phyloP scores from a whole-genome alignment of 2,888 invertebrate genomes.

The Acanthosepion esculentum region DNA sequence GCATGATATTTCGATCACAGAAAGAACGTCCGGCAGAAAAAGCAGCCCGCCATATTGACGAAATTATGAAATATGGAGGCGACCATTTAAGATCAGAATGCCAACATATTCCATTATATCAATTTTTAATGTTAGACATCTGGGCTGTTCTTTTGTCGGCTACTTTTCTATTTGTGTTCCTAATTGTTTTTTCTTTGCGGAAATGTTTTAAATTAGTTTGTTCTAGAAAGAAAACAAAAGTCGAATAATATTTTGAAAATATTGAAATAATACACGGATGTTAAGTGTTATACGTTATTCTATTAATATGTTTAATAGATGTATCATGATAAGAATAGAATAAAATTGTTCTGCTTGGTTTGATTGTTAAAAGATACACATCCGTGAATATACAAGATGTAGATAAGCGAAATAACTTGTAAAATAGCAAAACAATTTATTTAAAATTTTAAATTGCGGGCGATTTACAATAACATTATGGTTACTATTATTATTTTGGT shows the following conservation, averaged over 20 bases:
- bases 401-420: too few species aligned
- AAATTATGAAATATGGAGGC: conserved; percentile 54
- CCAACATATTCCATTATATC: conserved; percentile 58
- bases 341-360: too few species aligned
- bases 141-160: background rate
- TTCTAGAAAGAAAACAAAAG: background rate
- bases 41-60: conserved; percentile 38
- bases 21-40: conserved; percentile 42
- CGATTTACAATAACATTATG: too few species aligned
- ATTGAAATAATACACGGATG: too few species aligned
- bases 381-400: too few species aligned
- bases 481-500: too few species aligned
- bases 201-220: conserved; percentile 39
- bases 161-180: background rate
- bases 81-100: conserved; percentile 57
- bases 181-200: background rate
- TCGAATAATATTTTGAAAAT: conserved; percentile 46
- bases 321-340: too few species aligned
- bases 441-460: too few species aligned
- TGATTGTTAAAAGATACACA: too few species aligned
- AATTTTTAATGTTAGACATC: conserved; percentile 57
- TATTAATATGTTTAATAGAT: too few species aligned
- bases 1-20: conserved; percentile 52
- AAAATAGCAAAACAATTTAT: too few species aligned
- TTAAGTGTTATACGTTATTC: too few species aligned